Evolutionary conservation across 2,113 vertebrate genomes (phyloP).

Genomic region (Chionodraco myersi): DNA sequence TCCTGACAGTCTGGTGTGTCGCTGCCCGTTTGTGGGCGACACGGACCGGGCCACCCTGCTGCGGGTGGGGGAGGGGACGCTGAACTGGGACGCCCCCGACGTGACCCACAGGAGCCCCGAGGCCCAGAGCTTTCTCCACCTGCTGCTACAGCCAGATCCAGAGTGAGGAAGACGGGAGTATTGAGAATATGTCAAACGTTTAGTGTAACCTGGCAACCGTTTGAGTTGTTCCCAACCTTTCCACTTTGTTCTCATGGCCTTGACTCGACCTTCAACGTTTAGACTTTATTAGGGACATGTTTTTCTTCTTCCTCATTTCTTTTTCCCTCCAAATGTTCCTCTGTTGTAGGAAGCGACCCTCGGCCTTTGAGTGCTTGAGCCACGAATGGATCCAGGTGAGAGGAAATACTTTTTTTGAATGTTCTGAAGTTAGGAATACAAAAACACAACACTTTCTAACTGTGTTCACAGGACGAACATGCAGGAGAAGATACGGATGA

Average conservation of each 20-base stretch:
- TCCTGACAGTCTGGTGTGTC: conserved; percentile 87
- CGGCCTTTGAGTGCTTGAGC: conserved; percentile 82
- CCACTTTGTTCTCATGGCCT: no score
- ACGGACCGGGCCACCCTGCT: conserved; percentile 92
- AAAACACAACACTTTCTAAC: not conserved
- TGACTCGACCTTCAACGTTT: no score
- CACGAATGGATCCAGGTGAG: conserved; percentile 85
- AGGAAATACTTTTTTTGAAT: not conserved
- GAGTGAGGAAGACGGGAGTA: conserved; percentile 77
- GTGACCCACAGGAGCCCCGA: conserved; percentile 86
- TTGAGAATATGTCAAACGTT: no score
- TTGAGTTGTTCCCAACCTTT: no score
- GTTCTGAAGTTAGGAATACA: not conserved
- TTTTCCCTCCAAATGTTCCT: no score
- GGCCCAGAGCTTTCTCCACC: conserved; percentile 88
- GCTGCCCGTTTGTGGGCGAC: conserved; percentile 92
- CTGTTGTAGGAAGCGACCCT: conserved; percentile 75
- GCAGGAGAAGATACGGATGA: conserved; percentile 85
- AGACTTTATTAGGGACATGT: no score
- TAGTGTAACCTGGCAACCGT: no score
- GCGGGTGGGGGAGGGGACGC: conserved; percentile 87
- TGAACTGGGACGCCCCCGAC: conserved; percentile 88
- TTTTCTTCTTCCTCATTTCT: no score
- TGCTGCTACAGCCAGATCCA: conserved; percentile 86
- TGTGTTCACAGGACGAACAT: conserved; percentile 66